Conservation (phyloP, 1,140 invertebrate genomes). For the Drosophila subobscura region DNA sequence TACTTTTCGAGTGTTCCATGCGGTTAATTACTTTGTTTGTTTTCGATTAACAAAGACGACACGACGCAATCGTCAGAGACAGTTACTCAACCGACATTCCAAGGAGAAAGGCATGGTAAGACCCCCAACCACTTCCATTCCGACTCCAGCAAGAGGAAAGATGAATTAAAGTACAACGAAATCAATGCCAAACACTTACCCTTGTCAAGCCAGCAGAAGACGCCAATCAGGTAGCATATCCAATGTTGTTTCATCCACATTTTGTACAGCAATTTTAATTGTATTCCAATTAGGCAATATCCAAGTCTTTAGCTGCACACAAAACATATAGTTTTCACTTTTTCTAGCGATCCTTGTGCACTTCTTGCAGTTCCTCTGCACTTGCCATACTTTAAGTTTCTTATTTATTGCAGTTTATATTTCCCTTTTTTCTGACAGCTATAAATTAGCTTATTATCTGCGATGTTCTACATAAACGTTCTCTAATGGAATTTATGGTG, state of each 20-base stretch:
- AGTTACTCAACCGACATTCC: constrained; percentile 25
- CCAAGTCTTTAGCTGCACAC: constrained; percentile 16
- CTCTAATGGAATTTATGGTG: constrained; percentile 46
- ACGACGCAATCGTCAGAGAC: not conserved
- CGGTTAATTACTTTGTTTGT: constrained; percentile 76
- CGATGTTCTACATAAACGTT: constrained; percentile 61
- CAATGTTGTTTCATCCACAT: constrained; percentile 61
- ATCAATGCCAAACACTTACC: constrained; percentile 41
- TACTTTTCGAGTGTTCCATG: constrained; percentile 56
- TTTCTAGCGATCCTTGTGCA: not conserved
- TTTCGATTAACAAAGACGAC: constrained; percentile 46
- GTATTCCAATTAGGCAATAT: constrained; percentile 1
- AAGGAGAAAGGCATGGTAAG: not conserved
- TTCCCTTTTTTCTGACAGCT: not conserved
- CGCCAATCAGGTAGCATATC: constrained; percentile 41
- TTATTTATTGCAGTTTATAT: not conserved
- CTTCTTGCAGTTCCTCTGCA: constrained; percentile 17
- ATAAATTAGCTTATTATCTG: constrained; percentile 50
- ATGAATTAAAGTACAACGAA: no score
- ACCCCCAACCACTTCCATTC: no score
- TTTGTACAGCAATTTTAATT: constrained; percentile 20
- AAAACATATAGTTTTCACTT: constrained; percentile 2
- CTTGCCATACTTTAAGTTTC: constrained; percentile 15
- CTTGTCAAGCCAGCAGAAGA: constrained; percentile 35
- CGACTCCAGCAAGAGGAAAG: no score